phyloP scores from a whole-genome alignment of 2,113 vertebrate genomes.

The Podiceps cristatus region DNA sequence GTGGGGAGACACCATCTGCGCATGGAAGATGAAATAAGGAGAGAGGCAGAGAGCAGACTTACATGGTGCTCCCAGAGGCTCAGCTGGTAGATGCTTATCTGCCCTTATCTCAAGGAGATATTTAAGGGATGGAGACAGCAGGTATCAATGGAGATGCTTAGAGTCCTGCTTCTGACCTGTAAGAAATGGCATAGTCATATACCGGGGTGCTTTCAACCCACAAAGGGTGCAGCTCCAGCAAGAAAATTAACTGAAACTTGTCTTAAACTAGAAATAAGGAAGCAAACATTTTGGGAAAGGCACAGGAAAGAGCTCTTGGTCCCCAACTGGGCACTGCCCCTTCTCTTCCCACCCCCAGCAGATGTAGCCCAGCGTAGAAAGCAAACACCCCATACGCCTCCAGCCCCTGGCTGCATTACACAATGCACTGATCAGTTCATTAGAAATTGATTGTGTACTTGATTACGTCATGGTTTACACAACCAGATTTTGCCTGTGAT shows the following conservation, averaged over 20 bases:
- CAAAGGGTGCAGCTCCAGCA: neutral
- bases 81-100: neutral
- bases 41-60: neutral
- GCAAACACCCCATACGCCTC: neutral
- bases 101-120: neutral
- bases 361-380: accelerated
- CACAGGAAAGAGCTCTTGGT: neutral
- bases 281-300: neutral
- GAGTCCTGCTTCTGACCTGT: neutral
- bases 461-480: neutral
- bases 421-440: neutral
- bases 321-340: neutral
- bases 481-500: neutral
- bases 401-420: neutral
- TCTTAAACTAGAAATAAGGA: neutral
- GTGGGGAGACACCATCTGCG: accelerated
- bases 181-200: neutral
- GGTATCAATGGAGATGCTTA: neutral
- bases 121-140: neutral
- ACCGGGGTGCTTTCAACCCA: neutral
- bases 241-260: neutral
- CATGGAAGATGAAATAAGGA: neutral
- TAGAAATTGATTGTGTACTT: neutral
- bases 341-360: neutral
- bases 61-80: accelerated